phyloP scores from a whole-genome alignment of 2,113 vertebrate genomes.

The Phaethornis superciliosus region DNA sequence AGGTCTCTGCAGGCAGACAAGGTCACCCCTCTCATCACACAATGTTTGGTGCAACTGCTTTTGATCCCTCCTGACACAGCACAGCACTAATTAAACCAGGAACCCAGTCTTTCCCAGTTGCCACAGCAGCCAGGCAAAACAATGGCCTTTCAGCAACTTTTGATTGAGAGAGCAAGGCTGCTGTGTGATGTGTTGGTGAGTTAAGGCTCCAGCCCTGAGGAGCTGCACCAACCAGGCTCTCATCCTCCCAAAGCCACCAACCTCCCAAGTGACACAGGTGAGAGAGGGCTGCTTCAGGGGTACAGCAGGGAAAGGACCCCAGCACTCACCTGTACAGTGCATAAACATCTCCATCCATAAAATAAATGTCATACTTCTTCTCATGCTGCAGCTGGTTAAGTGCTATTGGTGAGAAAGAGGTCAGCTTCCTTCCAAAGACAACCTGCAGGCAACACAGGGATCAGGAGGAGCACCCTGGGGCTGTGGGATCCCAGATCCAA shows the following conservation, averaged over 20 bases:
- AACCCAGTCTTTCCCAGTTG: not conserved
- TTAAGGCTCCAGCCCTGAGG: accelerated
- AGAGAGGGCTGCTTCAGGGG: not conserved
- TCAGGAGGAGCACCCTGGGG: accelerated
- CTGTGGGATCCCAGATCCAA: not conserved
- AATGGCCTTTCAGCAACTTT: not conserved
- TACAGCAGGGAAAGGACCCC: not conserved
- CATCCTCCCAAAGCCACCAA: not conserved
- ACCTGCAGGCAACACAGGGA: conserved; percentile 77
- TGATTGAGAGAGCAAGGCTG: not conserved
- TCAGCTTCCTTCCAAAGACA: conserved; percentile 87
- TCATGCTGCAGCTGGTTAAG: conserved; percentile 86
- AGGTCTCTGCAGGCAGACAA: not conserved
- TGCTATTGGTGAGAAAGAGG: conserved; percentile 82
- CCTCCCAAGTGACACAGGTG: not conserved
- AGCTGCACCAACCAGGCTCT: not conserved
- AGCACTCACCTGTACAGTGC: conserved; percentile 85
- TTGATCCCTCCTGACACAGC: not conserved
- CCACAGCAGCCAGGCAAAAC: not conserved
- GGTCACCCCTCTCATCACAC: not conserved
- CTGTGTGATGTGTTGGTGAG: accelerated
- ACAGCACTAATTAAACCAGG: too few species aligned
- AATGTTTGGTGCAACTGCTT: not conserved
- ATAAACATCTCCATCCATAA: conserved; percentile 84
- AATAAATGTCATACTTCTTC: conserved; percentile 91